Base-by-base conservation (phyloP, 2,113 vertebrate species). In the Verasper variegatus region DNA sequence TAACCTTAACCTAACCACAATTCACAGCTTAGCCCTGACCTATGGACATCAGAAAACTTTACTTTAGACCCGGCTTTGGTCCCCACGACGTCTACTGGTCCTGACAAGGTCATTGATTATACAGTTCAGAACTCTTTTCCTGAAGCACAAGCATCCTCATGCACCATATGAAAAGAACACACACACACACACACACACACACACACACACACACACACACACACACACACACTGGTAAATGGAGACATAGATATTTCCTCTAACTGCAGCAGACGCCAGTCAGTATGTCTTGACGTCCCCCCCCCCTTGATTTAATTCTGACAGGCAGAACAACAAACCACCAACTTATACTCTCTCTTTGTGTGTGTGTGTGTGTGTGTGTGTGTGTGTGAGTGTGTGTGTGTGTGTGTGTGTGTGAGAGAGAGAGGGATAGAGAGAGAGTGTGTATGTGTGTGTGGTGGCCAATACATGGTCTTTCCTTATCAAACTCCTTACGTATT, bases 401-500 rank as follows among this genome's bases (percentile, higher is more conserved):
- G 7, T 64, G 18, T 69, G 31, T 80, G 55, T 51, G 17, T 51
- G 17, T 51, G 17, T 51, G 49, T n/a, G 49, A 7, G 18, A 20
- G 49, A 20, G 49, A 11, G 10, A 40, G 37, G 2, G 37, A 40
- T 2, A 42, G 40, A 42, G 51, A n/a, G 51, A 17, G 51, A 17
- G 20, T 64, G 62, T 70, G 59, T 37, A 57, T 27, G 37, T 52
- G 24, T 68, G 69, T 66, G 66, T 26, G 68, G n/a, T n/a, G 52
- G 18, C 8, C 52, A 73, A 54, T 82, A 74, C 54, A 67, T 52
- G 52, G 45, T 62, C 40, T n/a, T 40, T 27, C 37, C 67, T 83
- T 78, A 87, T 87, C 89, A 89, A 78, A 61, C 55, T 12, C 21
- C 37, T 88, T 80, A 86, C 72, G 74, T 76, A 89, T 88, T 69